A percentile compares a stretch with the other conserved stretches of the same genome.
Conservation (phyloP, 2,113 vertebrate genomes). For the Notarius lentiginosus region DNA sequence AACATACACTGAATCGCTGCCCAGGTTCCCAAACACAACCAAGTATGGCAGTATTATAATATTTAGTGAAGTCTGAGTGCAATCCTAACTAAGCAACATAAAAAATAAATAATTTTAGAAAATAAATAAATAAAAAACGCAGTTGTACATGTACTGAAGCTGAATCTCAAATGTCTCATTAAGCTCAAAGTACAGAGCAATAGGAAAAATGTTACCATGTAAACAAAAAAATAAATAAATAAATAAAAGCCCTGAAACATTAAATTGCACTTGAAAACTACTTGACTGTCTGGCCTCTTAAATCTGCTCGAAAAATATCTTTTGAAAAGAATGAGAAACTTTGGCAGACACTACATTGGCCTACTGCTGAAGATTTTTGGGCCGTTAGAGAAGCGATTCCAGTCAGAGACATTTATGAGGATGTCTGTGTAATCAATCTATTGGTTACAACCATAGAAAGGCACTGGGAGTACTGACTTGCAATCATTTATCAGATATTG, state of each 20-base stretch:
- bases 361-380: neutral
- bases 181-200: neutral
- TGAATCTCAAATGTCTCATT: neutral
- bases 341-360: neutral
- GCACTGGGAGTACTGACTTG: neutral
- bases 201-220: neutral
- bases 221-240: neutral
- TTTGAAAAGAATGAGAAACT: neutral
- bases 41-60: neutral
- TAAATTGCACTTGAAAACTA: neutral
- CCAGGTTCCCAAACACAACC: neutral
- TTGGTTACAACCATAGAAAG: neutral
- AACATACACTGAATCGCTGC: neutral
- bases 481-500: neutral
- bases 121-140: neutral
- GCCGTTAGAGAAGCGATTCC: neutral
- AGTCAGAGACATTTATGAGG: neutral
- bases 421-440: neutral
- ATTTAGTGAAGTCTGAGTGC: neutral
- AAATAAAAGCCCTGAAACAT: neutral
- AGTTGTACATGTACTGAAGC: neutral
- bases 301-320: neutral
- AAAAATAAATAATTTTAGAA: neutral
- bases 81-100: neutral
- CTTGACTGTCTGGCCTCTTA: neutral